Base-by-base conservation (phyloP, 2,113 vertebrate species). In the Uria lomvia region DNA sequence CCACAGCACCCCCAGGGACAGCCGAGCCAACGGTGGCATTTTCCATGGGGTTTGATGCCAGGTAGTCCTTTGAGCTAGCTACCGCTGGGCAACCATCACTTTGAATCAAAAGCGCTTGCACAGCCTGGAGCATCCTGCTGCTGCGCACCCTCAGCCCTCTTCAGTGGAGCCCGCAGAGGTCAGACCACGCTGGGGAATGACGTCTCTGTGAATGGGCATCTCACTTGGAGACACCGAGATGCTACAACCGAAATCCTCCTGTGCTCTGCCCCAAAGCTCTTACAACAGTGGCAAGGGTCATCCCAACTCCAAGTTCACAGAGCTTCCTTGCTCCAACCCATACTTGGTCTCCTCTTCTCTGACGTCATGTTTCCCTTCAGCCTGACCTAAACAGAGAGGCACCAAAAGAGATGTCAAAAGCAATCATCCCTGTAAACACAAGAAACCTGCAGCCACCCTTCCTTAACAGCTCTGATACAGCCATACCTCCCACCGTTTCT, bases 21-120 rank as follows among this genome's bases (percentile, higher is more conserved):
- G 40, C 34, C 1, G 1, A 87, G 19, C 9, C 27, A 34, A 9
- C 0, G 1, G 34, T 24, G 6, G 59, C 1, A 0, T 86, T 86
- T 96, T 59, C 53, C 22, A 38, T 6, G 18, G 24, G 47, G 30
- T 66, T 24, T 38, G 13, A 56, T 26, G 36, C 15, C 79, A 62
- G 42, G 45, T 6, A 79, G 68, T 42, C 56, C 36, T 70, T 68
- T 17, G 55, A 40, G 50, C 12, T 59, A 24, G 71, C 47, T 85
- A 32, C 56, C 52, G 55, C 24, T 50, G 58, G 59, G 7, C 67
- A 94, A 6, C 62, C 71, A 88, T 66, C 62, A 56, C 27, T 83
- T 90, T 42, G 71, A 95, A 92, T 90, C 74, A 71, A 9, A 91
- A 84, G n/a, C 22, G 8, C 47, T 92, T 27, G 38, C 53, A 68